phyloP scores from a whole-genome alignment of 1,140 invertebrate species.

The Chelonus insularis region DNA sequence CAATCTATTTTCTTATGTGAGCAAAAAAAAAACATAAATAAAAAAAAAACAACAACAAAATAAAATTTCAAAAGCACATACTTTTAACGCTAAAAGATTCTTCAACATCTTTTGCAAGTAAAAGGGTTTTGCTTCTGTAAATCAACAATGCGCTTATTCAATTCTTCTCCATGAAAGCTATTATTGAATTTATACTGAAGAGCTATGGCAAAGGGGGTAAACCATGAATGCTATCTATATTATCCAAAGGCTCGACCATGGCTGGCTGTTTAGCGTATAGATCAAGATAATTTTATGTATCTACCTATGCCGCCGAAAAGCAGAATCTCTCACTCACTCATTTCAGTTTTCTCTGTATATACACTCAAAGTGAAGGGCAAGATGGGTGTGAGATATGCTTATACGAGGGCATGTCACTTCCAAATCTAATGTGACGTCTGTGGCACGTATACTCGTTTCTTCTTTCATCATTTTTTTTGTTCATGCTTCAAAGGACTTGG shows the following conservation, averaged over 20 bases:
- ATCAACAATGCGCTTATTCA: constrained; percentile 46
- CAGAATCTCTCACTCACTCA: constrained; percentile 41
- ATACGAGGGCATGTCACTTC: constrained; percentile 48
- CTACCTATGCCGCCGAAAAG: constrained; percentile 57
- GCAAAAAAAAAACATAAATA: too few species aligned
- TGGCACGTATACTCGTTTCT: constrained; percentile 46
- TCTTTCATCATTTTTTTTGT: constrained; percentile 18
- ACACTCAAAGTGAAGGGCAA: constrained; percentile 35
- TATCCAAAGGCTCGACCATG: constrained; percentile 52
- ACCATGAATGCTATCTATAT: constrained; percentile 59
- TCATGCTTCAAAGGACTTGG: constrained; percentile 18
- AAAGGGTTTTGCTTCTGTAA: neutral
- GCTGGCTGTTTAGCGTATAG: constrained; percentile 56
- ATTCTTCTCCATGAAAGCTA: constrained; percentile 36
- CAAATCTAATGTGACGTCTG: constrained; percentile 59
- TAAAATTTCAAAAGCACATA: neutral
- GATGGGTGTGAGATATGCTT: constrained; percentile 54
- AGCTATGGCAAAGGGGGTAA: constrained; percentile 26
- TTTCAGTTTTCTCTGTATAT: constrained; percentile 8
- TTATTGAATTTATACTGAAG: constrained; percentile 50
- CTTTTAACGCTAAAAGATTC: neutral
- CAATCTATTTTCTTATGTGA: too few species aligned
- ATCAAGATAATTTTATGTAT: constrained; percentile 50
- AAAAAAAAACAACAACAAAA: too few species aligned
- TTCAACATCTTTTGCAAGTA: neutral